Evolutionary conservation across 1,140 invertebrate species (phyloP).

Genomic region (Drosophila hydei): DNA sequence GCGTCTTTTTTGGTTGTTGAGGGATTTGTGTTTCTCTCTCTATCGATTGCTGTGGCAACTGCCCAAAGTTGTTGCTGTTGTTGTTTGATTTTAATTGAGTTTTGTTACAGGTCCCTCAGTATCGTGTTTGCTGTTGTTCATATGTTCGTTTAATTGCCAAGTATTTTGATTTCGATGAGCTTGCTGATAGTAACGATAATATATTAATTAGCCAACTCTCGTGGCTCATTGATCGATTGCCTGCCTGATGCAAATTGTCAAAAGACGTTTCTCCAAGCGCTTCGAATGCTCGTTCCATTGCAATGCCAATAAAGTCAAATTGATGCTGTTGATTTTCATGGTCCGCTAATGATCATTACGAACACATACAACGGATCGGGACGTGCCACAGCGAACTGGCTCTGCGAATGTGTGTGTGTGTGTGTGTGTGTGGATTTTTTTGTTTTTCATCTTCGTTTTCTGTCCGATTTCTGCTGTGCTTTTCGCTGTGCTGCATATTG

Average conservation of each 20-base stretch:
- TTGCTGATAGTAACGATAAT: constrained; percentile 30
- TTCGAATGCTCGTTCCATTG: constrained; percentile 17
- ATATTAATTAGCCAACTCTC: constrained; percentile 47
- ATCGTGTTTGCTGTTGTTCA: too few relatives aligned
- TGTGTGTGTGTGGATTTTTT: neutral
- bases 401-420: neutral
- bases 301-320: constrained; percentile 51
- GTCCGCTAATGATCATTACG: constrained; percentile 49
- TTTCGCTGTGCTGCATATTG: constrained; percentile 12
- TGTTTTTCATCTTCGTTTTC: constrained; percentile 22
- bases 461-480: constrained; percentile 26
- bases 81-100: constrained; percentile 72
- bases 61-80: constrained; percentile 20
- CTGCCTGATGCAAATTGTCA: constrained; percentile 75
- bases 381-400: constrained; percentile 50
- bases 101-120: too few relatives aligned
- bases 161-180: constrained; percentile 34
- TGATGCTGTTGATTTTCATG: constrained; percentile 47
- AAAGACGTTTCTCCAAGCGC: constrained; percentile 23
- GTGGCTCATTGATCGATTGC: constrained; percentile 61
- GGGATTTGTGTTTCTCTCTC: constrained; percentile 12
- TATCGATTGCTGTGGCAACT: constrained; percentile 32
- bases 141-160: constrained; percentile 49
- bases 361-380: constrained; percentile 24
- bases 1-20: constrained; percentile 48